Evolutionary conservation across 2,113 vertebrate species (phyloP).

Genomic region (Octodon degus): DNA sequence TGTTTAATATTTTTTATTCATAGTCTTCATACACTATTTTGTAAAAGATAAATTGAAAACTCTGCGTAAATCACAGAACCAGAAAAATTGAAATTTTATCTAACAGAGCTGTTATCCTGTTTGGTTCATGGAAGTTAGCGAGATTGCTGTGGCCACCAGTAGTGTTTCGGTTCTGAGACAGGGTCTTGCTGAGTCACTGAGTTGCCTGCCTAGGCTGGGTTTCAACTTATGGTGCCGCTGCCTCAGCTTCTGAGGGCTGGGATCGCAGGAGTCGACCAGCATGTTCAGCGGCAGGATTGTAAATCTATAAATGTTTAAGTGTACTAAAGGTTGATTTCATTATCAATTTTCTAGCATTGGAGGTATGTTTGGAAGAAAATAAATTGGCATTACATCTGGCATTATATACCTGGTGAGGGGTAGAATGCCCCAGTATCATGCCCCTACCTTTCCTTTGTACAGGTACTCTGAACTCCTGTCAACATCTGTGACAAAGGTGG

Average conservation of each 20-base stretch:
- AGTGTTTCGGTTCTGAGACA: neutral
- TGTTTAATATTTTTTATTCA: neutral
- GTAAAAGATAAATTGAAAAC: neutral
- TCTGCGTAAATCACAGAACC: neutral
- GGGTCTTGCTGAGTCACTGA: neutral
- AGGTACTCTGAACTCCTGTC: neutral
- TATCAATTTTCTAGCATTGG: neutral
- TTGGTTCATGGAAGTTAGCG: neutral
- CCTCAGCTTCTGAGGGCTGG: neutral
- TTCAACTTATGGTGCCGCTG: neutral
- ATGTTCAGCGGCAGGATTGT: neutral
- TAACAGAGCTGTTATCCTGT: neutral
- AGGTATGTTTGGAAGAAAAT: neutral
- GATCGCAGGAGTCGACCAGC: neutral
- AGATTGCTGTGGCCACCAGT: rapidly evolving
- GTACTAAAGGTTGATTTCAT: neutral
- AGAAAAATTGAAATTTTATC: neutral
- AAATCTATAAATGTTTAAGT: neutral
- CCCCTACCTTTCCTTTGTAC: neutral
- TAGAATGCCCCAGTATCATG: too few species aligned
- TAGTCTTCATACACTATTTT: neutral
- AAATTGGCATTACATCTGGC: neutral
- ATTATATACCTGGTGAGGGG: rapidly evolving
- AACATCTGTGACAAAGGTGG: neutral
- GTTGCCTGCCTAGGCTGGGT: neutral